Base-by-base conservation (phyloP, 2,113 vertebrate genomes). In the Pseudorhombus dupliciocellatus region DNA sequence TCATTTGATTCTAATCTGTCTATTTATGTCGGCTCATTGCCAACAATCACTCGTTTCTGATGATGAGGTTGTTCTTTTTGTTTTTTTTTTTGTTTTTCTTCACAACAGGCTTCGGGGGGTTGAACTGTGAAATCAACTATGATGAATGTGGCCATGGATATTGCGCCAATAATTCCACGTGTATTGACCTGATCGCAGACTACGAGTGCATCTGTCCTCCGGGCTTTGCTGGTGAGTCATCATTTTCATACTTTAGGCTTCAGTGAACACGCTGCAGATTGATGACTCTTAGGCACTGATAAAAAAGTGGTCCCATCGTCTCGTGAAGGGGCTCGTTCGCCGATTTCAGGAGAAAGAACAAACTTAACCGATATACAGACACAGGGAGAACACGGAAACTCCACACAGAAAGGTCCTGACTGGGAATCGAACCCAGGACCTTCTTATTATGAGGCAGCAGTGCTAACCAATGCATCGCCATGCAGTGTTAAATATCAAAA, bases 101-200 rank as follows among this genome's bases (percentile, higher is more conserved):
- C 53, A 71, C 59, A 48, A 30, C 83, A 94, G 90, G 88, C 75
- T 94, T 92, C 83, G 83, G 79, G 75, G 91, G 92, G 50, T 61
- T 88, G 75, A 92, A 89, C 83, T 94, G 90, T 93, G 93, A 95
- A 92, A 93, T 92, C 81, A 90, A 86, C 85, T 77, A 92, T 92
- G 87, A 94, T 92, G 94, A 94, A 81, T 94, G 93, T 58, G 79
- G 25, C 75, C 87, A 84, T 1, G 87, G 81, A 76, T 93, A 94
- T 86, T 94, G 89, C 83, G 80, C 89, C 87, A 94, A 84, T 75
- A 94, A 94, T 88, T 94, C 92, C 68, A 92, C 90, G 31, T 94
- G 90, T 77, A 89, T 93, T 89, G 93, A 94, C 71, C 86, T 93
- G 74, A 84, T 92, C 75, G 85, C 75, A 83, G 89, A 91, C 81